Evolutionary conservation across 2,113 vertebrate genomes (phyloP).

Genomic region (Heloderma charlesbogerti): DNA sequence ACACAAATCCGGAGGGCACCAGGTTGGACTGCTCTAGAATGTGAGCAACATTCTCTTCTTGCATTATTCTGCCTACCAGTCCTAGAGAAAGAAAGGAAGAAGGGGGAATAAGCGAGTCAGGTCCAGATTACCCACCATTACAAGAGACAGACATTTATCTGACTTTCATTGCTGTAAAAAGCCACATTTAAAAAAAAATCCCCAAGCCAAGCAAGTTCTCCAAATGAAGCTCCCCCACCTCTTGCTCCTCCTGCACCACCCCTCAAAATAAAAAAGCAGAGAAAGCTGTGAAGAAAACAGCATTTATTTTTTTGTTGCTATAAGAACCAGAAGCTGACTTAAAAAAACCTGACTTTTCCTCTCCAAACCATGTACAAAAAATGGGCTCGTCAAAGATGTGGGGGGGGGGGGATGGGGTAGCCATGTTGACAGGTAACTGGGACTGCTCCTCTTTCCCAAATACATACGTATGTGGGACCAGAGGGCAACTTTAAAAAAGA

Average conservation of each 20-base stretch:
- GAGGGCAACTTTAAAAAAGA: not conserved
- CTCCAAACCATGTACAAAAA: conserved; percentile 74
- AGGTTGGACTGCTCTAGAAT: no score
- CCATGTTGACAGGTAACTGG: conserved; percentile 17
- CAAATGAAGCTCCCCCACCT: not conserved
- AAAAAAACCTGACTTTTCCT: conserved; percentile 74
- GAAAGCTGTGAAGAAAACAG: conserved; percentile 64
- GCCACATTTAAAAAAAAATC: not conserved
- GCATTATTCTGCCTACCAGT: not conserved
- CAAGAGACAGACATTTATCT: not conserved
- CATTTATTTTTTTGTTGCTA: conserved; percentile 69
- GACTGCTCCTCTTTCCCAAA: not conserved
- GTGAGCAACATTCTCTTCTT: not conserved
- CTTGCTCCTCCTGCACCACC: no score
- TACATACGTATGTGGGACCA: not conserved
- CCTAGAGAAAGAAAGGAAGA: not conserved
- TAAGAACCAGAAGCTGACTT: conserved; percentile 76
- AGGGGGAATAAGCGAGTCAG: no score
- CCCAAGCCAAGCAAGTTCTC: not conserved
- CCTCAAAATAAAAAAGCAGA: not conserved
- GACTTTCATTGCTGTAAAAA: not conserved
- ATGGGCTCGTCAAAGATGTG: conserved; percentile 9
- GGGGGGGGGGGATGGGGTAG: not conserved
- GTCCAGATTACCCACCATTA: not conserved
- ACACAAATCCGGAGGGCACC: no score